A percentile compares a stretch with the other conserved stretches of the same genome.
Evolutionary conservation across 2,888 invertebrate genomes (phyloP).

Genomic region (Plagodis pulveraria): DNA sequence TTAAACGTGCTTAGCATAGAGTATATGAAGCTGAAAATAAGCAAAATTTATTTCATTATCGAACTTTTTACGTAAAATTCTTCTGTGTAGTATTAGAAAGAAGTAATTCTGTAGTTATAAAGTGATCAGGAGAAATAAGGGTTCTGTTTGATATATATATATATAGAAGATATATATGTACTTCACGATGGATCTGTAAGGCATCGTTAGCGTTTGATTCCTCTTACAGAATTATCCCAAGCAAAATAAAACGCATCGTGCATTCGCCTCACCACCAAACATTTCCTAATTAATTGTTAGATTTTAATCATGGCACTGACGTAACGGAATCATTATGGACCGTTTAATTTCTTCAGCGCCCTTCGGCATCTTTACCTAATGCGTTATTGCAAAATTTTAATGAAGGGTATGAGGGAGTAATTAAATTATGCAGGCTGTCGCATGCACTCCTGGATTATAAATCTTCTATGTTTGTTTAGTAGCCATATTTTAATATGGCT

Average conservation of each 20-base stretch:
- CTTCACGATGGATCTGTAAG: no score
- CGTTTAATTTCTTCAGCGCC: slow-evolving; percentile 80
- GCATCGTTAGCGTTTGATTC: slow-evolving; percentile 44
- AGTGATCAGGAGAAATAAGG: no score
- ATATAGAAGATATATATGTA: no score
- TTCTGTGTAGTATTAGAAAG: no score
- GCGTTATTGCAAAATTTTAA: slow-evolving; percentile 83
- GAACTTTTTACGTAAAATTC: no score
- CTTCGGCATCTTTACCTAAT: slow-evolving; percentile 74
- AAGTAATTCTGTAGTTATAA: no score
- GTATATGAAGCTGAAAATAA: no score
- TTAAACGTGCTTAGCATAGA: no score
- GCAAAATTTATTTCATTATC: no score
- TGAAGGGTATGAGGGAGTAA: slow-evolving; percentile 80
- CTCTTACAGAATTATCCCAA: slow-evolving; percentile 36
- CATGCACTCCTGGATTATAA: slow-evolving; percentile 79
- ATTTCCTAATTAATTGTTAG: slow-evolving; percentile 81
- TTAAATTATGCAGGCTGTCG: slow-evolving; percentile 84
- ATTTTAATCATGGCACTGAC: slow-evolving; percentile 81
- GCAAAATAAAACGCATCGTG: slow-evolving; percentile 52
- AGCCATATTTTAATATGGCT: slow-evolving; percentile 38
- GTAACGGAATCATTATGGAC: slow-evolving; percentile 80
- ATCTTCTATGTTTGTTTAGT: slow-evolving; percentile 73
- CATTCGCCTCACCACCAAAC: slow-evolving; percentile 57
- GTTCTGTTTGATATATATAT: no score